Conservation (phyloP, 2,113 vertebrate genomes). For the Thamnophis sirtalis region DNA sequence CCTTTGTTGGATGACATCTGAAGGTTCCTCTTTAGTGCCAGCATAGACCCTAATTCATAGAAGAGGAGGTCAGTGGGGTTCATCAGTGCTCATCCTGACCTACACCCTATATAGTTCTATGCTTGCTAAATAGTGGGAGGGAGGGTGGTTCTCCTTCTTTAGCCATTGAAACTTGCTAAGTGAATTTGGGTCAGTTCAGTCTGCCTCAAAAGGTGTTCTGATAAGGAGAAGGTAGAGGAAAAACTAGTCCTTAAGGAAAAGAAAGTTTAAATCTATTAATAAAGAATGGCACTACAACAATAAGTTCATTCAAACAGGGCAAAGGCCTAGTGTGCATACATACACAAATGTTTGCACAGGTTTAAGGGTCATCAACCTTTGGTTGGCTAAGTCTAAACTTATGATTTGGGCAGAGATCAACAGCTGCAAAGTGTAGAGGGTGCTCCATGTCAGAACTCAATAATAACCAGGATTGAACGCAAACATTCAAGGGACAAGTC, state of each 20-base stretch:
- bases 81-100: neutral
- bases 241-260: neutral
- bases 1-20: neutral
- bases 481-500: neutral
- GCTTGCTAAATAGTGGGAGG: neutral
- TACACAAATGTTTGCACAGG: neutral
- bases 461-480: neutral
- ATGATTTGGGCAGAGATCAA: neutral
- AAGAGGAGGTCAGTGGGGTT: neutral
- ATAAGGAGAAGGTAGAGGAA: neutral
- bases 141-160: neutral
- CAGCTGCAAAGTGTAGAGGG: neutral
- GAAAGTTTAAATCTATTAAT: neutral
- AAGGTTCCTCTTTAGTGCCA: neutral
- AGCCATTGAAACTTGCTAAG: neutral
- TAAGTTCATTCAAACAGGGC: neutral
- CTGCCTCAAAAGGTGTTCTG: neutral
- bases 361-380: neutral
- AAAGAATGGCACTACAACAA: neutral
- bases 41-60: neutral
- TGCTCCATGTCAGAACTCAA: neutral
- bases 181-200: neutral
- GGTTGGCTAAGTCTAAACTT: neutral
- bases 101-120: neutral
- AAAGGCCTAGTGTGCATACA: neutral